phyloP scores from a whole-genome alignment of 53 echinoderm and acorn worm species.

The Antedon mediterranea region DNA sequence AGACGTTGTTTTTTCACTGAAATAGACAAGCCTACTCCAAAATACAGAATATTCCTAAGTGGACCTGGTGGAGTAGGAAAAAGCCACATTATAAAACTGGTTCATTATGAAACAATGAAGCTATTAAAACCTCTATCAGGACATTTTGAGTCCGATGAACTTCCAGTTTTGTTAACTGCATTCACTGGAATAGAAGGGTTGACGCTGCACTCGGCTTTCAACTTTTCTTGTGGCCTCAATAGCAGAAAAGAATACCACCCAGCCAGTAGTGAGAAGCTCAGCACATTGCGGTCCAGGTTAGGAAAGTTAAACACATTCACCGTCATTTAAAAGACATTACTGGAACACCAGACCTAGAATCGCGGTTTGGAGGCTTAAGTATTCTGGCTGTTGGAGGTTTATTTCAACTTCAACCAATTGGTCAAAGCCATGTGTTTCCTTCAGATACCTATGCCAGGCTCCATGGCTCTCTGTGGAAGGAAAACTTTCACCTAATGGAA shows the following conservation, averaged over 20 bases:
- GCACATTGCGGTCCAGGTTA: conserved; percentile 13
- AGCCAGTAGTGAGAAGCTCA: conserved; percentile 6
- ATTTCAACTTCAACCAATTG: conserved; percentile 42
- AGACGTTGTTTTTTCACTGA: too few relatives aligned
- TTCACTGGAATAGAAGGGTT: neutral
- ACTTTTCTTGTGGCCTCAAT: conserved; percentile 23
- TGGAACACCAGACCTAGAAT: conserved; percentile 4
- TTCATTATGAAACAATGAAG: conserved; percentile 14
- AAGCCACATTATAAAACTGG: conserved; percentile 10
- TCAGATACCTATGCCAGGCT: conserved; percentile 6
- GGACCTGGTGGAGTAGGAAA: conserved; percentile 42
- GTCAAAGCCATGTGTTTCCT: conserved; percentile 24
- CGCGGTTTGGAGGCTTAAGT: conserved; percentile 42
- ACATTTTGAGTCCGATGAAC: conserved; percentile 18
- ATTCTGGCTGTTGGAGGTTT: conserved; percentile 39
- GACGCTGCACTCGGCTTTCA: conserved; percentile 22
- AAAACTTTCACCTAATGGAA: conserved; percentile 26
- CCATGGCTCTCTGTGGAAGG: conserved; percentile 32
- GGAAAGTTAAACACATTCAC: conserved; percentile 19
- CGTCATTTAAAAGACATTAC: conserved; percentile 28
- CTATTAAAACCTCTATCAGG: neutral
- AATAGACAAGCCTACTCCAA: conserved; percentile 20
- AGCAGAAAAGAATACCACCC: conserved; percentile 25
- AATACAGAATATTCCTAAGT: conserved; percentile 12
- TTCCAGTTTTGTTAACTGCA: conserved; percentile 30